These are phyloP conservation scores for Julus scanicus DNA, from an alignment of 2,888 invertebrate species.

Conservation along the genomic window DNA sequence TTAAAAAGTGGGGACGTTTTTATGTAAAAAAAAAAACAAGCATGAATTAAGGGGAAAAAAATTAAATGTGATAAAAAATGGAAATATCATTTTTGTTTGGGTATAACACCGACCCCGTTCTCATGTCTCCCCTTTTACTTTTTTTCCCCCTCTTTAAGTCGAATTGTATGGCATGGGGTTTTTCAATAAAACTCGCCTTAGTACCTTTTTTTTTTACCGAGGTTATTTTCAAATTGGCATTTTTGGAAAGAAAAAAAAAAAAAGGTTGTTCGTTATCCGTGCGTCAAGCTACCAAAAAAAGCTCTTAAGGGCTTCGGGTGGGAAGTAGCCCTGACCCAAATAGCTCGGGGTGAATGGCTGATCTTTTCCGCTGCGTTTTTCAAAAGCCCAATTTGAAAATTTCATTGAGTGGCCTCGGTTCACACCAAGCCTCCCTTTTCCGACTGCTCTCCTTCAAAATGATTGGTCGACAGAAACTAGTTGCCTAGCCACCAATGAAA, in stretches of 20 bases:
- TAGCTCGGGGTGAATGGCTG: conserved; percentile 54
- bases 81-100: not conserved
- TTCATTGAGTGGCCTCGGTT: conserved; percentile 39
- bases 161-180: not conserved
- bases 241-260: not conserved
- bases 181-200: not conserved
- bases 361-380: conserved; percentile 38
- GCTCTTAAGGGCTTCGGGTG: conserved; percentile 28
- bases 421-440: conserved; percentile 37
- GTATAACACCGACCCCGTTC: not conserved
- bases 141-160: not conserved
- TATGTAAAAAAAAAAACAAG: not conserved
- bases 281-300: not conserved
- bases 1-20: conserved; percentile 24
- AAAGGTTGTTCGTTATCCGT: not conserved
- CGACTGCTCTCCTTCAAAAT: conserved; percentile 46
- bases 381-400: conserved; percentile 38
- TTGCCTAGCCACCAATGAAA: not conserved
- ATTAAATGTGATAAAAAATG: not conserved
- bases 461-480: not conserved
- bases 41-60: not conserved
- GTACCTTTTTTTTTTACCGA: not conserved
- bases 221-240: conserved; percentile 24
- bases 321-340: conserved; percentile 54
- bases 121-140: not conserved